Evolutionary conservation across 92 coral and sea anemone genomes (phyloP).

Genomic region (Actinostola sp.): DNA sequence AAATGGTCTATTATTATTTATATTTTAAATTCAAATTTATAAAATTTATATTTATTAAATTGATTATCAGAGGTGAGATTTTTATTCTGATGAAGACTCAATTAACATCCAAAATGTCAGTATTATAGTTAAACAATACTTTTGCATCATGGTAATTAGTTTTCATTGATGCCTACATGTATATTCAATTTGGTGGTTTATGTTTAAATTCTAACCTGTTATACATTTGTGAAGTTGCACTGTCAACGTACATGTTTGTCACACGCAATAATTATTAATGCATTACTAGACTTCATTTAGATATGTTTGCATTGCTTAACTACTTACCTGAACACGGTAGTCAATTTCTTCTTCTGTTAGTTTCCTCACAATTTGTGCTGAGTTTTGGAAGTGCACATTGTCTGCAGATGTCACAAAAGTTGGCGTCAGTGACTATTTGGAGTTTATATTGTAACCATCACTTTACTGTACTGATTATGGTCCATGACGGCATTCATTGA

Average conservation of each 20-base stretch:
- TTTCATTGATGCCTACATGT: no score
- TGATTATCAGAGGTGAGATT: no score
- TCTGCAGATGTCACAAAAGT: conserved; percentile 31
- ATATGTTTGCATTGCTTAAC: neutral
- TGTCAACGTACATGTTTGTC: neutral
- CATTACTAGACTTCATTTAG: neutral
- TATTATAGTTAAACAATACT: no score
- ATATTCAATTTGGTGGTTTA: no score
- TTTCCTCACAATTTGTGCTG: conserved; percentile 82
- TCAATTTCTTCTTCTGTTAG: conserved; percentile 83
- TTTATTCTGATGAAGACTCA: no score
- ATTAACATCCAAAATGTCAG: no score
- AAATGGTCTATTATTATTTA: neutral
- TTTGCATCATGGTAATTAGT: no score
- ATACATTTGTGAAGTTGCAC: no score
- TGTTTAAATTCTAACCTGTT: no score
- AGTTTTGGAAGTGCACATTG: conserved; percentile 93
- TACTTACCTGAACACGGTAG: conserved; percentile 88
- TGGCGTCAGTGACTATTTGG: neutral
- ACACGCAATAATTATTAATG: neutral
- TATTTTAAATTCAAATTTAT: no score
- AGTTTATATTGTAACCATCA: neutral
- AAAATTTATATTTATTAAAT: neutral
- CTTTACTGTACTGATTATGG: neutral
- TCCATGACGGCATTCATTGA: neutral